Evolutionary conservation across 2,113 vertebrate genomes (phyloP).

Genomic region (Dipodomys stephensi): DNA sequence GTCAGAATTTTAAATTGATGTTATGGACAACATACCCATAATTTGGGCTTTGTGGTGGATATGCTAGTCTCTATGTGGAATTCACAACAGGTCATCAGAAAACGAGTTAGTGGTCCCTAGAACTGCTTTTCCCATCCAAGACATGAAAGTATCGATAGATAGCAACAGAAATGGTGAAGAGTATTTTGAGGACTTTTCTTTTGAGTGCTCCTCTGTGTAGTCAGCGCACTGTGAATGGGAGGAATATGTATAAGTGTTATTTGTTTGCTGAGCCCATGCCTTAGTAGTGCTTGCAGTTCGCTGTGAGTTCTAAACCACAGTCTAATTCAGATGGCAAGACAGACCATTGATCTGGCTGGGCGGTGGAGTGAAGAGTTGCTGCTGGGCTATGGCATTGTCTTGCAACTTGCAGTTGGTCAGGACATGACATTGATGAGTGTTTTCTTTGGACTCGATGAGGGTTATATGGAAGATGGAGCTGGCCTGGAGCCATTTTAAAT

Average conservation of each 20-base stretch:
- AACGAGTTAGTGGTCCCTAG: neutral
- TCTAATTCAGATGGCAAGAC: neutral
- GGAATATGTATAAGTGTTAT: neutral
- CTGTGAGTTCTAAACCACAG: neutral
- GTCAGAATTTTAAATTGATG: constrained; percentile 29
- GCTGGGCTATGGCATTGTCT: neutral
- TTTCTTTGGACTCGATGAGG: too few species aligned
- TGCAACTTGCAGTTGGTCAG: too few species aligned
- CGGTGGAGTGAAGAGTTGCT: neutral
- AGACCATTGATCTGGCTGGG: neutral
- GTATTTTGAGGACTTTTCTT: neutral
- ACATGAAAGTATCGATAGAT: neutral
- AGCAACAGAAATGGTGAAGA: neutral
- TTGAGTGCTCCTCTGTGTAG: neutral
- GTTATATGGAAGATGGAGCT: too few species aligned
- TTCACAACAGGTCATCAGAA: constrained; percentile 8
- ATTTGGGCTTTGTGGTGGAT: neutral
- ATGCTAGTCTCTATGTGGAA: neutral
- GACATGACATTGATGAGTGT: too few species aligned
- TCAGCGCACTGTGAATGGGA: neutral
- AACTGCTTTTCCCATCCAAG: neutral
- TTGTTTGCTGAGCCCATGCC: neutral
- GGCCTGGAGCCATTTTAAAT: too few species aligned
- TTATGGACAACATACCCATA: neutral
- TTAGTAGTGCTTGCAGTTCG: neutral